Base-by-base conservation (phyloP, 1,140 invertebrate genomes). In the Aphidius gifuensis region DNA sequence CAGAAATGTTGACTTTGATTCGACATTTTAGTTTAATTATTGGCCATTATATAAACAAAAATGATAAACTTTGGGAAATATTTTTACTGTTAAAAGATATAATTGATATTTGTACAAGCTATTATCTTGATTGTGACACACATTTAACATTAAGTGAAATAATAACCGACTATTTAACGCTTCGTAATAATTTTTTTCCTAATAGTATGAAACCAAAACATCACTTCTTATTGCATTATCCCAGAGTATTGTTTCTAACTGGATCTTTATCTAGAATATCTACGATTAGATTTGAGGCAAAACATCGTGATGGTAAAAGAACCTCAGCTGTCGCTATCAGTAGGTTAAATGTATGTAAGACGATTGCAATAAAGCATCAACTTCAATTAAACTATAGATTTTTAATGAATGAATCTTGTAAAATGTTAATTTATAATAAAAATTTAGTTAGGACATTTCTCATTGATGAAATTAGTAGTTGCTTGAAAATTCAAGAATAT, bases 281-380 rank as follows among this genome's bases (percentile, higher is more conserved):
- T 1, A 51, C 55, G 2, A 51, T 63, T 4, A 42, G 61, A 44
- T 58, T 45, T 9, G 55, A 63, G n/a, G 44, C n/a, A 16, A 63
- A 63, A 32, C 55, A 63, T 54, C 55, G 61, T 6, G 55, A 63
- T 9, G 54, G 5, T 4, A 63, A 58, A 63, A 63, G 58, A 1
- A 42, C 49, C 1, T 50, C 55, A 2, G 43, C 8, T 6, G 40
- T n/a, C 6, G 45, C 61, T 2, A 45, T 63, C 1, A 58, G 47
- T 39, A 9, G 61, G 9, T 38, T 58, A 6, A 63, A 63, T 51
- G 43, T 63, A 2, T 63, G 55, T 9, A 49, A 44, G 46, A 58
- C 61, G 9, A 58, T 63, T 44, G 61, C 61, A 9, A 11, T 58
- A 2, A 58, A 58, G 32, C 55, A 63, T 32, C 55, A 58, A 58